phyloP scores from a whole-genome alignment of 2,888 invertebrate species.

The Uloborus plumipes region DNA sequence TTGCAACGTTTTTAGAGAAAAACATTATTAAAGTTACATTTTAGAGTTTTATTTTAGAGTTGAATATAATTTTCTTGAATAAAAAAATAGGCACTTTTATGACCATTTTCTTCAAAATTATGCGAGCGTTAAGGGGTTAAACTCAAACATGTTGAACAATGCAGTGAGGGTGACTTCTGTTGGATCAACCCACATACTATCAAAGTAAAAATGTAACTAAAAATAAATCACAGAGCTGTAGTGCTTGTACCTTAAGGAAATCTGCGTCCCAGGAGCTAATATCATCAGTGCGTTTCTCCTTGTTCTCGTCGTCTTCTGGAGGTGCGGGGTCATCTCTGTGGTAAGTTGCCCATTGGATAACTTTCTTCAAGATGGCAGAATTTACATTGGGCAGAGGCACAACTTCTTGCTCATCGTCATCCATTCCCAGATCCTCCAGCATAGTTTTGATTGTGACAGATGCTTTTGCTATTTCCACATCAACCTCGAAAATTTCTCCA shows the following conservation, averaged over 20 bases:
- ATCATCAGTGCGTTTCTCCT: constrained; percentile 98
- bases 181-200: too few species aligned
- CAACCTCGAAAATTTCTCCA: constrained; percentile 73
- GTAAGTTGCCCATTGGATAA: constrained; percentile 81
- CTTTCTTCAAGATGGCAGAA: constrained; percentile 95
- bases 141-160: too few species aligned
- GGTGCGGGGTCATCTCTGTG: constrained; percentile 95
- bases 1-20: too few species aligned
- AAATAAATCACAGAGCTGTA: too few species aligned
- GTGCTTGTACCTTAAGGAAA: constrained; percentile 75
- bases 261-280: constrained; percentile 99
- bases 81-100: too few species aligned
- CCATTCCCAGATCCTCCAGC: constrained; percentile 75
- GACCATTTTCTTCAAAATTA: too few species aligned
- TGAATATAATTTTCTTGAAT: too few species aligned
- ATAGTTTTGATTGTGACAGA: constrained; percentile 75
- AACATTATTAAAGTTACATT: too few species aligned
- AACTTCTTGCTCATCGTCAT: constrained; percentile 84
- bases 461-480: constrained; percentile 74
- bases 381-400: constrained; percentile 98
- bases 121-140: too few species aligned
- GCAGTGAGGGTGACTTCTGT: too few species aligned
- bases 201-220: too few species aligned
- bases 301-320: constrained; percentile 96
- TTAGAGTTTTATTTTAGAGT: too few species aligned